Conservation (phyloP, 2,888 invertebrate genomes). For the Nebria salina region DNA sequence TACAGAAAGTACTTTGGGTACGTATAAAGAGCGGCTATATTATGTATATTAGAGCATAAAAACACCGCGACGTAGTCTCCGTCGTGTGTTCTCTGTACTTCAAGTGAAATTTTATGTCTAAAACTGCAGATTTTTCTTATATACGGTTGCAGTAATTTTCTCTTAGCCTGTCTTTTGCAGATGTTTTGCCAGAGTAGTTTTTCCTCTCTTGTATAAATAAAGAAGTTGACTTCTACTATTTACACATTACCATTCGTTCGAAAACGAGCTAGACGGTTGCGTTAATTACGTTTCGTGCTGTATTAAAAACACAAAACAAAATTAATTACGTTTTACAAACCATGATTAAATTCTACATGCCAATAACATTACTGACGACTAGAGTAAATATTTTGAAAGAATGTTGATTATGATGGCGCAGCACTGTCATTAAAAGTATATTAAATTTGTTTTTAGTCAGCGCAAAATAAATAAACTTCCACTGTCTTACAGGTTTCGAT, state of each 20-base stretch:
- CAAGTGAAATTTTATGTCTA: constrained; percentile 45
- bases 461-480: not conserved
- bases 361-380: not conserved
- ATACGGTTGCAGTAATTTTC: constrained; percentile 23
- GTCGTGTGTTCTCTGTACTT: constrained; percentile 18
- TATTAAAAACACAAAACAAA: not conserved
- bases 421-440: not conserved
- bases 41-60: constrained; percentile 45
- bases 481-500: too few relatives aligned
- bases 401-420: not conserved
- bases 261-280: not conserved
- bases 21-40: constrained; percentile 26
- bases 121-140: constrained; percentile 20
- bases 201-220: not conserved
- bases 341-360: not conserved
- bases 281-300: not conserved
- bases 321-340: not conserved
- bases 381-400: not conserved
- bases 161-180: not conserved
- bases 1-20: constrained; percentile 7
- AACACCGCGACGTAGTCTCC: constrained; percentile 21
- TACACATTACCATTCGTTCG: not conserved
- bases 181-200: not conserved
- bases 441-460: not conserved
- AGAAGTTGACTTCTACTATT: not conserved